Conservation (phyloP, 1,140 invertebrate species). For the Lepidotrigona ventralis region DNA sequence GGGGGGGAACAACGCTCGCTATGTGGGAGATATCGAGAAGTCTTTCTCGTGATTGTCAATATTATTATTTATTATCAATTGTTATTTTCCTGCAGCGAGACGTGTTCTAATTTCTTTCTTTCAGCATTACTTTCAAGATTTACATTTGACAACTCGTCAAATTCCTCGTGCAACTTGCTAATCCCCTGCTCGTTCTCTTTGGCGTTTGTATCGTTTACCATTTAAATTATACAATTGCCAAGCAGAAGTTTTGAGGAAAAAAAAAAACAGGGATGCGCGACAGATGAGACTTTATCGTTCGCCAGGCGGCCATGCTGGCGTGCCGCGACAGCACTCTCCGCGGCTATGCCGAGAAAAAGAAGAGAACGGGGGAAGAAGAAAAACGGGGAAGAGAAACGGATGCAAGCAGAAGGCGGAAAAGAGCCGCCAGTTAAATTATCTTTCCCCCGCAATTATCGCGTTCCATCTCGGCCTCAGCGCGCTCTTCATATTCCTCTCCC, state of each 20-base stretch:
- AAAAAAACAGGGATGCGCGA: not conserved
- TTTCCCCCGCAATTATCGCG: slow-evolving; percentile 68
- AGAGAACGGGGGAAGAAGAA: not conserved
- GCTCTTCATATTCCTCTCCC: slow-evolving; percentile 43
- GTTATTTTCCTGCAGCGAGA: no score
- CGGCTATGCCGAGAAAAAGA: not conserved
- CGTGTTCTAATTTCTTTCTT: no score
- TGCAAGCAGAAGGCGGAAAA: slow-evolving; percentile 64
- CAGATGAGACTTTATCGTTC: not conserved
- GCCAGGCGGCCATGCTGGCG: not conserved
- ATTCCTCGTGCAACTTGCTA: no score
- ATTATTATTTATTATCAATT: no score
- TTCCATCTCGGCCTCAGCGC: slow-evolving; percentile 55
- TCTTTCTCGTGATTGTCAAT: no score
- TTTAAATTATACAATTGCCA: not conserved
- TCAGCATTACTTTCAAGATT: no score
- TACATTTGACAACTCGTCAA: no score
- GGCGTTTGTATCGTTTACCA: not conserved
- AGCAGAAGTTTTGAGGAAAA: not conserved
- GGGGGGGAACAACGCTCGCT: no score
- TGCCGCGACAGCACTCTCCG: not conserved
- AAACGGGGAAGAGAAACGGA: slow-evolving; percentile 21
- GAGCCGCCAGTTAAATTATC: slow-evolving; percentile 70
- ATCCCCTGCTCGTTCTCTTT: no score
- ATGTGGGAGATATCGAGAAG: no score